Percentiles rank a stretch among this genome's conserved stretches.
Conservation (phyloP, 2,797 vertebrate species). For the Limosa lapponica region DNA sequence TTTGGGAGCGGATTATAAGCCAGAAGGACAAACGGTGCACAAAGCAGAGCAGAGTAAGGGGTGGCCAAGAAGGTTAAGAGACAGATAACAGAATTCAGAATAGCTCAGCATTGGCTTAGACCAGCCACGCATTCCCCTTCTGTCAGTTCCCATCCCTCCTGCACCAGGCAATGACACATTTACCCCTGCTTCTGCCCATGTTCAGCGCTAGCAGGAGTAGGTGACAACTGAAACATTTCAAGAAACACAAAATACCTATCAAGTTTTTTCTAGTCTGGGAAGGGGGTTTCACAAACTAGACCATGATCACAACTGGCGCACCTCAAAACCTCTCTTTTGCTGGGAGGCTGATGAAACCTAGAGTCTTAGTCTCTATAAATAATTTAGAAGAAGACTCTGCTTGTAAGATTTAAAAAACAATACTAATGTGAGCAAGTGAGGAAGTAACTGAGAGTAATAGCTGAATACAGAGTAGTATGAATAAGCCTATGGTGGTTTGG, state of each 20-base stretch:
- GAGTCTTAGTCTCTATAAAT: background rate
- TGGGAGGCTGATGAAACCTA: background rate
- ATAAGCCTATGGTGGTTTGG: background rate
- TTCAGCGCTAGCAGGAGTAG: background rate
- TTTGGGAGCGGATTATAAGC: background rate
- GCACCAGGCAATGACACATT: background rate
- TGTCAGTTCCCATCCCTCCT: background rate
- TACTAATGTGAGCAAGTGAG: background rate
- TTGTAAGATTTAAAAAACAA: background rate
- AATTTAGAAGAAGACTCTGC: background rate
- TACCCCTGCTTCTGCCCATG: background rate
- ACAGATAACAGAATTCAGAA: background rate
- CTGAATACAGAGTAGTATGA: background rate
- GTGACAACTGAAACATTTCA: background rate
- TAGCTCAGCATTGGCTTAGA: background rate
- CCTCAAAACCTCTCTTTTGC: background rate
- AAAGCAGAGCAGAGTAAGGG: background rate
- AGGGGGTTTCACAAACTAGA: background rate
- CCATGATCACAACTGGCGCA: background rate
- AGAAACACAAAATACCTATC: background rate
- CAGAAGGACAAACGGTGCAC: background rate
- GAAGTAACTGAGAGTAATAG: background rate
- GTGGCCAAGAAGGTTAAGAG: background rate
- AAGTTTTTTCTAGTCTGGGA: background rate
- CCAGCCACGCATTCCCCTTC: background rate